Percentiles rank a stretch among this genome's conserved stretches.
Evolutionary conservation across 2,113 vertebrate genomes (phyloP).

Genomic region (human): DNA sequence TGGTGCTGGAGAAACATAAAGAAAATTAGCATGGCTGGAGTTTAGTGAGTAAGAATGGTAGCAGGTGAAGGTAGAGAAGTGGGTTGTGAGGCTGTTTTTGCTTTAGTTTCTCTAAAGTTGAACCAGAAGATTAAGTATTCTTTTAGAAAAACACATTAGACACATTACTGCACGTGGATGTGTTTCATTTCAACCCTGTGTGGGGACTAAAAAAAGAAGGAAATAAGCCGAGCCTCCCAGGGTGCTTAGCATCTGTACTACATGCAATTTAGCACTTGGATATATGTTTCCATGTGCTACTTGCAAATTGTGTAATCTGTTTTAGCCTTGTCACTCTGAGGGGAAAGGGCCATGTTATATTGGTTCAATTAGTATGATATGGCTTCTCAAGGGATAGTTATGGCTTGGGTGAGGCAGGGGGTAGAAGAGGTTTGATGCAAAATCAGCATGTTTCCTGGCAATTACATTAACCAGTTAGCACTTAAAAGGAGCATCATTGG

Average conservation of each 20-base stretch:
- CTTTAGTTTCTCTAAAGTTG: not conserved
- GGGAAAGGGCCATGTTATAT: conserved; percentile 50
- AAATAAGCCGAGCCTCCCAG: conserved; percentile 40
- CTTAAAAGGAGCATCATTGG: conserved; percentile 49
- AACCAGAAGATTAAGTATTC: not conserved
- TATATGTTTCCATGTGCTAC: conserved; percentile 65
- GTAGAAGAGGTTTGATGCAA: conserved; percentile 46
- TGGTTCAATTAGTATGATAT: conserved; percentile 59
- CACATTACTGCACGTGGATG: not conserved
- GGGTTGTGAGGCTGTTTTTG: not conserved
- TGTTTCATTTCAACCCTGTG: conserved; percentile 42
- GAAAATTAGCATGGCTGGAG: not conserved
- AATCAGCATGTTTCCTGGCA: conserved; percentile 59
- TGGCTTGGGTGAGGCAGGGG: not conserved
- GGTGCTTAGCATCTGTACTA: conserved; percentile 69
- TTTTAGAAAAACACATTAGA: conserved; percentile 3
- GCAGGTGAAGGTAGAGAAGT: not conserved
- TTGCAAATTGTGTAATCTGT: conserved; percentile 72
- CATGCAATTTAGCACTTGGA: conserved; percentile 51
- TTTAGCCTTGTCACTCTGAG: conserved; percentile 67
- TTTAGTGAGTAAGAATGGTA: not conserved
- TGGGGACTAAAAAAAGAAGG: conserved; percentile 29
- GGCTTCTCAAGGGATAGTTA: conserved; percentile 51
- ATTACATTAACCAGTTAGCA: conserved; percentile 43
- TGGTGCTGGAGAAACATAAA: not conserved